A percentile compares a stretch with the other conserved stretches of the same genome.
Evolutionary conservation across 2,888 invertebrate genomes (phyloP).

Genomic region (Agrilus mali): DNA sequence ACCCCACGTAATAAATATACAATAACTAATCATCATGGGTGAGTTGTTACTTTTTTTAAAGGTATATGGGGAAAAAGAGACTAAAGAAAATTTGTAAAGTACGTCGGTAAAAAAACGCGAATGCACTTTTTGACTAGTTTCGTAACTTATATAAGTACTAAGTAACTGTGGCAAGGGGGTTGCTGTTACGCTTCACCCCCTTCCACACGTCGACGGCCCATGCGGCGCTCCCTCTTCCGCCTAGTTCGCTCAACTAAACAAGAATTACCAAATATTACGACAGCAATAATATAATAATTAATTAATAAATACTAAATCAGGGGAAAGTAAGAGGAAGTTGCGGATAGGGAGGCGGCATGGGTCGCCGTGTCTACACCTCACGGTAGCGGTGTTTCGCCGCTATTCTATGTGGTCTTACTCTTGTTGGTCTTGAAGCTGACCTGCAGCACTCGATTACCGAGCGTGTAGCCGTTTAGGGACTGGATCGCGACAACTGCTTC

Average conservation of each 20-base stretch:
- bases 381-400: conserved; percentile 2
- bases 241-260: conserved; percentile 8
- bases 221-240: conserved; percentile 13
- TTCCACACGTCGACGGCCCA: conserved; percentile 13
- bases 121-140: conserved; percentile 36
- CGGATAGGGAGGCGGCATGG: conserved; percentile 1
- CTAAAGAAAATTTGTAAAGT: conserved; percentile 8
- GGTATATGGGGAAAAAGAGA: conserved; percentile 6
- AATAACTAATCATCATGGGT: conserved; percentile 3
- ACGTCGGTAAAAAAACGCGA: conserved; percentile 32
- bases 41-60: conserved; percentile 9
- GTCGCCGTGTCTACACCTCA: background rate
- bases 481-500: conserved; percentile 94
- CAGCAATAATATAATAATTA: conserved; percentile 8
- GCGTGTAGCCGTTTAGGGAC: conserved; percentile 89
- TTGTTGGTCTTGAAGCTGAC: conserved; percentile 95
- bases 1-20: conserved; percentile 1
- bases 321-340: conserved; percentile 2
- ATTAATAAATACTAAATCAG: conserved; percentile 11
- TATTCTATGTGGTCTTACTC: conserved; percentile 55
- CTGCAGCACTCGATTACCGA: conserved; percentile 91
- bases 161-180: conserved; percentile 6
- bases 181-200: conserved; percentile 3
- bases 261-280: background rate
- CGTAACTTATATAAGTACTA: conserved; percentile 33